phyloP scores from a whole-genome alignment of 2,113 vertebrate species.

The Sander lucioperca region DNA sequence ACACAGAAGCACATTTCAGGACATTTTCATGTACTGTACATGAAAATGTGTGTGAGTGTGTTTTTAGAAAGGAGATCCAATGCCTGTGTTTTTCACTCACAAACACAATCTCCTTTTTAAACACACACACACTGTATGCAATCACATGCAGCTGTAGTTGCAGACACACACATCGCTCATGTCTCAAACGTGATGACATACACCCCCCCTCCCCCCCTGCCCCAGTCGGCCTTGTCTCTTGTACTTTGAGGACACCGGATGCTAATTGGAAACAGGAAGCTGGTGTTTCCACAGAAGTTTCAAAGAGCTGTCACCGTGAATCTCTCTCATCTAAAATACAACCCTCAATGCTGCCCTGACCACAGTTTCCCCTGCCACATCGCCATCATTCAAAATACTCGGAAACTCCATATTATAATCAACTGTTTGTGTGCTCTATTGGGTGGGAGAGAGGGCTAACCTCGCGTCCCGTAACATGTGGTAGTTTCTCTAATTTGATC shows the following conservation, averaged over 20 bases:
- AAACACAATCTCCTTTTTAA: too few relatives aligned
- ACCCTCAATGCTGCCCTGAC: constrained; percentile 26
- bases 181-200: constrained; percentile 49
- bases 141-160: constrained; percentile 43
- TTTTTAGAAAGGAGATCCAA: too few relatives aligned
- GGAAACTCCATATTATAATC: constrained; percentile 15
- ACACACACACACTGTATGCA: background rate
- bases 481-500: background rate
- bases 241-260: constrained; percentile 67
- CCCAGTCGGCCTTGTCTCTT: constrained; percentile 45
- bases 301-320: constrained; percentile 75
- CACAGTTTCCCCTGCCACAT: constrained; percentile 42
- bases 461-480: too few relatives aligned
- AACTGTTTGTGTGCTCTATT: constrained; percentile 22
- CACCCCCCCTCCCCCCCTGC: background rate
- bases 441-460: background rate
- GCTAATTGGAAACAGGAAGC: constrained; percentile 80
- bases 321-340: constrained; percentile 53
- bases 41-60: too few relatives aligned
- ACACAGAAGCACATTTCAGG: background rate
- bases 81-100: background rate
- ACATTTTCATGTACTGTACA: background rate
- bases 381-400: constrained; percentile 31
- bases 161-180: constrained; percentile 43
- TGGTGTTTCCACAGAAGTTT: constrained; percentile 62